These are phyloP conservation scores for Metridium senile DNA, from an alignment of 92 coral and sea anemone species.

Conservation along the genomic window DNA sequence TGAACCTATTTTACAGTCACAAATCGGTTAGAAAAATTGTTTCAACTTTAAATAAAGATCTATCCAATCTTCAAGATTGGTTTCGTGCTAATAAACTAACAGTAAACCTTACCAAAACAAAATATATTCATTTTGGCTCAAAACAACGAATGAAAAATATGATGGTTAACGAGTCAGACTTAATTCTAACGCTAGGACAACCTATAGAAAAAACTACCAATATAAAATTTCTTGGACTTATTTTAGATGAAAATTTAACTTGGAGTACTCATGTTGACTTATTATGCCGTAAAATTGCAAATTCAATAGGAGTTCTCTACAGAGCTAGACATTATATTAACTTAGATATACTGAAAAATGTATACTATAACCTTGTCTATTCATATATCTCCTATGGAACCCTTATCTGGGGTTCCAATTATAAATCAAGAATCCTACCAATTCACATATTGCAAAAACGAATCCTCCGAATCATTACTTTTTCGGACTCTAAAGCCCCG, in stretches of 20 bases:
- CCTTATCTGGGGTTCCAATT: neutral
- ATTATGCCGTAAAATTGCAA: neutral
- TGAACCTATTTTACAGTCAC: neutral
- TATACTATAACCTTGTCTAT: neutral
- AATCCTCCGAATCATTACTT: slow-evolving; percentile 8
- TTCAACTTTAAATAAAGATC: neutral
- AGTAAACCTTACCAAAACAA: neutral
- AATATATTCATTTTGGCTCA: slow-evolving; percentile 5
- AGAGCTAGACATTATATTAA: slow-evolving; percentile 2
- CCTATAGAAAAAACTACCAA: neutral
- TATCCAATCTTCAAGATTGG: slow-evolving; percentile 5
- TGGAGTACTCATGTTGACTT: neutral
- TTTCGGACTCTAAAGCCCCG: neutral
- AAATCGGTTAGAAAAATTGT: no score
- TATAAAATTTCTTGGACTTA: slow-evolving; percentile 17
- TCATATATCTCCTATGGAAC: slow-evolving; percentile 11
- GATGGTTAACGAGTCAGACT: neutral
- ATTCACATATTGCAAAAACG: slow-evolving; percentile 6
- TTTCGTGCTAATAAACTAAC: slow-evolving; percentile 14
- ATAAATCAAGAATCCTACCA: slow-evolving; percentile 2
- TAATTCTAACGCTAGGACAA: neutral
- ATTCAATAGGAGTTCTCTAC: slow-evolving; percentile 6
- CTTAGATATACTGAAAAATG: neutral
- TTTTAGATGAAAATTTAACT: slow-evolving; percentile 11
- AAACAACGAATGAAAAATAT: neutral